phyloP scores from a whole-genome alignment of 1,140 invertebrate genomes.

The Heliconius nattereri region DNA sequence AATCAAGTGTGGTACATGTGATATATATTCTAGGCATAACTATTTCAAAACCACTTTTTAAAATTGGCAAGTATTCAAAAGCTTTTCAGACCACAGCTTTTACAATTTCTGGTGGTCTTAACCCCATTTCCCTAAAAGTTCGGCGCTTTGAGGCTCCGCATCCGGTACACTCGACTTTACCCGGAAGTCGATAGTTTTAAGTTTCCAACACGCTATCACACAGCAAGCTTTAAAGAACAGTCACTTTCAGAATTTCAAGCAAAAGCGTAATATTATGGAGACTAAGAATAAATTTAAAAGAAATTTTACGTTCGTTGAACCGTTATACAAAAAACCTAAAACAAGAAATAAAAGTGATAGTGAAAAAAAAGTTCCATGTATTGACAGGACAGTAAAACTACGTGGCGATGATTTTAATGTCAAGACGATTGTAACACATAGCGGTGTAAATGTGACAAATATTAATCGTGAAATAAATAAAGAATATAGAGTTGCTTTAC shows the following conservation, averaged over 20 bases:
- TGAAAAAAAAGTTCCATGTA: constrained; percentile 48
- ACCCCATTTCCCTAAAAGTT: constrained; percentile 51
- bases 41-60: background rate
- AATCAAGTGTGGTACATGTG: background rate
- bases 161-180: constrained; percentile 42
- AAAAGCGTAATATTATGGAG: constrained; percentile 52
- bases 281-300: constrained; percentile 60
- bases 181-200: constrained; percentile 56
- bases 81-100: constrained; percentile 21
- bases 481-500: constrained; percentile 47
- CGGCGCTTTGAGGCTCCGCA: constrained; percentile 47
- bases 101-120: constrained; percentile 40
- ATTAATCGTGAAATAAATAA: constrained; percentile 46
- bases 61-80: constrained; percentile 25
- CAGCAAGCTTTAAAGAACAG: constrained; percentile 47
- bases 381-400: constrained; percentile 58
- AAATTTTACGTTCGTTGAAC: constrained; percentile 61
- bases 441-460: constrained; percentile 43
- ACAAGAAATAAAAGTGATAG: constrained; percentile 41
- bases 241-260: constrained; percentile 46
- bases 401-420: constrained; percentile 55
- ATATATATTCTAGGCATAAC: background rate
- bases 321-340: constrained; percentile 61
- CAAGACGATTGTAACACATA: constrained; percentile 51
- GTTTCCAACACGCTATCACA: constrained; percentile 53